phyloP scores from a whole-genome alignment of 2,888 invertebrate species.

The Phrixothrix hirtus region DNA sequence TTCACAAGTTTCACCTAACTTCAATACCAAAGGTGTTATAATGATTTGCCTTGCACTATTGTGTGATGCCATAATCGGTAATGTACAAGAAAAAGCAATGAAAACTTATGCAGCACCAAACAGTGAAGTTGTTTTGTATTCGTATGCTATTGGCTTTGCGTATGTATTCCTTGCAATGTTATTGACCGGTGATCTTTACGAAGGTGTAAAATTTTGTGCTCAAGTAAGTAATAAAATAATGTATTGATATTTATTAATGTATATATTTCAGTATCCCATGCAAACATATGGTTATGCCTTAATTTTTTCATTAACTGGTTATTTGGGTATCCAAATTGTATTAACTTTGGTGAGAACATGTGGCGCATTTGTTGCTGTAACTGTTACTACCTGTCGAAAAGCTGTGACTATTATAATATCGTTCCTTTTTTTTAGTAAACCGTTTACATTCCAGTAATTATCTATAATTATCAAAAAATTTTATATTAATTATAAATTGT shows the following conservation, averaged over 20 bases:
- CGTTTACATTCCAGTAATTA: slow-evolving; percentile 78
- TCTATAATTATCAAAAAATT: no score
- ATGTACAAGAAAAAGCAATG: slow-evolving; percentile 96
- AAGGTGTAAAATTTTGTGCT: slow-evolving; percentile 76
- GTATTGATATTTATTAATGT: slow-evolving; percentile 14
- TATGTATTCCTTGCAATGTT: slow-evolving; percentile 78
- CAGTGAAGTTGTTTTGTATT: slow-evolving; percentile 90
- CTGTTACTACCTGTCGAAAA: slow-evolving; percentile 89
- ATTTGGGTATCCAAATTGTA: slow-evolving; percentile 91
- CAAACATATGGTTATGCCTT: slow-evolving; percentile 84
- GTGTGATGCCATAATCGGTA: slow-evolving; percentile 95
- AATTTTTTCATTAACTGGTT: slow-evolving; percentile 86
- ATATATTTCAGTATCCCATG: slow-evolving; percentile 64
- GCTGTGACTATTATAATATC: slow-evolving; percentile 91
- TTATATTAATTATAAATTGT: no score
- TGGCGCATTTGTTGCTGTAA: slow-evolving; percentile 92
- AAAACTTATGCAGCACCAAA: slow-evolving; percentile 80
- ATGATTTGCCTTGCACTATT: slow-evolving; percentile 84
- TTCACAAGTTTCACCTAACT: slow-evolving; percentile 75
- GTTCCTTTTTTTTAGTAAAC: slow-evolving; percentile 91
- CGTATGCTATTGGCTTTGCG: slow-evolving; percentile 84
- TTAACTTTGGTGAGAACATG: slow-evolving; percentile 84
- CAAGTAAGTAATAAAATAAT: slow-evolving; percentile 60
- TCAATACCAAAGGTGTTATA: slow-evolving; percentile 69
- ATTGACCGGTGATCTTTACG: slow-evolving; percentile 71